These are phyloP conservation scores for Hypomecis atomaria DNA, from an alignment of 2,888 invertebrate genomes.

Conservation along the genomic window DNA sequence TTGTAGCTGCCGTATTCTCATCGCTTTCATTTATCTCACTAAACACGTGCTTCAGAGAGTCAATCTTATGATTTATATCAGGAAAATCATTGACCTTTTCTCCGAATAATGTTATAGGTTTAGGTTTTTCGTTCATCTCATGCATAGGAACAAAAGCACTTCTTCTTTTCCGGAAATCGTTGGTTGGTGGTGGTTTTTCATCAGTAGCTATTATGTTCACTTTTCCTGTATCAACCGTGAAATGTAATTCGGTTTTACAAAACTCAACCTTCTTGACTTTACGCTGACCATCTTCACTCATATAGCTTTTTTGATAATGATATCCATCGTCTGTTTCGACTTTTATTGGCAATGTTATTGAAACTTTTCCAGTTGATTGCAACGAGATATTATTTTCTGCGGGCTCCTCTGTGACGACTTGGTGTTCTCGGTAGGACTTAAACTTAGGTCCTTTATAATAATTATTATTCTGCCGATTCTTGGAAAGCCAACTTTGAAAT, in stretches of 20 bases:
- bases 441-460: slow-evolving; percentile 59
- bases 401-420: slow-evolving; percentile 58
- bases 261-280: slow-evolving; percentile 92
- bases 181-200: slow-evolving; percentile 93
- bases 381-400: slow-evolving; percentile 67
- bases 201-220: slow-evolving; percentile 95
- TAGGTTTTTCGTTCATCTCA: slow-evolving; percentile 78
- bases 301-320: slow-evolving; percentile 53
- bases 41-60: slow-evolving; percentile 48
- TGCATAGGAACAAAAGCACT: slow-evolving; percentile 79
- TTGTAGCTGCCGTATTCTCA: slow-evolving; percentile 84
- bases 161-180: slow-evolving; percentile 89
- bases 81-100: slow-evolving; percentile 62
- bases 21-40: slow-evolving; percentile 72
- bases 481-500: slow-evolving; percentile 75
- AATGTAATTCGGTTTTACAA: slow-evolving; percentile 95
- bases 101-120: slow-evolving; percentile 88
- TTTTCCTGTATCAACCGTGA: slow-evolving; percentile 93
- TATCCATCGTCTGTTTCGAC: slow-evolving; percentile 61
- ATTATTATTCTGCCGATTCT: slow-evolving; percentile 64
- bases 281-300: slow-evolving; percentile 70
- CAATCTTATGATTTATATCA: slow-evolving; percentile 47
- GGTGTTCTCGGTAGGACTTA: slow-evolving; percentile 60
- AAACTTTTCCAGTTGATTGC: slow-evolving; percentile 72
- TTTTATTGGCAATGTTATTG: slow-evolving; percentile 71